phyloP scores from a whole-genome alignment of 2,113 vertebrate species.

The Marcusenius ussheri region DNA sequence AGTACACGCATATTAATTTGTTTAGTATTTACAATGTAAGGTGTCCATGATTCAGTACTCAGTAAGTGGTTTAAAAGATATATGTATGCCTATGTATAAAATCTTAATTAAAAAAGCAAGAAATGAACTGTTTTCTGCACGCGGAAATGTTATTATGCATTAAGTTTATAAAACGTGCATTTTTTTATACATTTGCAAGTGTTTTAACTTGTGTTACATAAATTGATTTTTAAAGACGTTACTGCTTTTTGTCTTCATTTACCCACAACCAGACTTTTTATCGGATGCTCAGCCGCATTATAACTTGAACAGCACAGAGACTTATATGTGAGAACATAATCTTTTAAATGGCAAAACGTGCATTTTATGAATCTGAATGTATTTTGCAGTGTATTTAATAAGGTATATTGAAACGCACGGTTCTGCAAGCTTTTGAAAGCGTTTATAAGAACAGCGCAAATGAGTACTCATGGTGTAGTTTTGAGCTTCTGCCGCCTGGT shows the following conservation, averaged over 20 bases:
- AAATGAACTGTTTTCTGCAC: background rate
- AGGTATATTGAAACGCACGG: background rate
- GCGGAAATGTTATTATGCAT: background rate
- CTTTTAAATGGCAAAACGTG: background rate
- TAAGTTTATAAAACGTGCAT: background rate
- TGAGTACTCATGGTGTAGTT: background rate
- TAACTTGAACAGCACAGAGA: background rate
- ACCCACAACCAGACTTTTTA: background rate
- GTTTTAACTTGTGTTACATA: background rate
- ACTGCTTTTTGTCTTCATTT: background rate
- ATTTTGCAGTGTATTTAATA: background rate
- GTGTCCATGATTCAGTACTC: background rate
- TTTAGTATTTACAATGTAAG: background rate
- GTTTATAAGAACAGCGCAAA: background rate
- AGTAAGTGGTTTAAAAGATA: background rate
- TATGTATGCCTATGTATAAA: background rate
- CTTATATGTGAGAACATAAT: background rate
- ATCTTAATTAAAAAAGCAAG: background rate
- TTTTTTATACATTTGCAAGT: background rate
- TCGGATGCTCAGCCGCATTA: background rate
- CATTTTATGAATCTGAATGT: background rate
- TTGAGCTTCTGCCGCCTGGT: background rate
- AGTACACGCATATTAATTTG: background rate
- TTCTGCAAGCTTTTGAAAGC: background rate
- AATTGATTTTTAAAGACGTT: background rate